Conservation (phyloP, 2,888 invertebrate genomes). For the Nomada ruficornis region DNA sequence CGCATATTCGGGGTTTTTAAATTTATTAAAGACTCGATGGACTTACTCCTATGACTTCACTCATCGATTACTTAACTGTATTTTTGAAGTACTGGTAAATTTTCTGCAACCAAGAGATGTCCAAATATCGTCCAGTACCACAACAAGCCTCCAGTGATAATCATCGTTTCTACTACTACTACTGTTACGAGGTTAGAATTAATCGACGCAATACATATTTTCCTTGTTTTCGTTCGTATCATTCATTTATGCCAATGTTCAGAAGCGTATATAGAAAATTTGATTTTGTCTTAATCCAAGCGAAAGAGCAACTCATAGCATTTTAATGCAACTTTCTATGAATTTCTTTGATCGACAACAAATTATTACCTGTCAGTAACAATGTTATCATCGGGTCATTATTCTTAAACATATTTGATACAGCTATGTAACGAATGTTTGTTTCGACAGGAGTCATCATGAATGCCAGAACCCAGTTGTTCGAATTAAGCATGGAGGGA, state of each 20-base stretch:
- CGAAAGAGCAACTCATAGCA: background rate
- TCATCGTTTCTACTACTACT: slow-evolving; percentile 57
- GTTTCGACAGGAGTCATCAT: slow-evolving; percentile 83
- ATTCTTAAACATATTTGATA: background rate
- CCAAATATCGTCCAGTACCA: slow-evolving; percentile 55
- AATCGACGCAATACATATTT: slow-evolving; percentile 46
- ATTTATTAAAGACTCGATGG: slow-evolving; percentile 36
- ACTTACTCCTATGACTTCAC: slow-evolving; percentile 49
- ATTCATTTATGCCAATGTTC: background rate
- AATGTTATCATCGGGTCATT: background rate
- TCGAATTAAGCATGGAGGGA: slow-evolving; percentile 94
- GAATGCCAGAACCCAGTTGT: slow-evolving; percentile 93
- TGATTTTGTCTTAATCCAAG: background rate
- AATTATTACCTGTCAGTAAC: background rate
- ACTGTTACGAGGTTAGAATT: slow-evolving; percentile 65
- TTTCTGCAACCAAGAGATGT: slow-evolving; percentile 61
- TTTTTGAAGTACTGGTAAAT: slow-evolving; percentile 50
- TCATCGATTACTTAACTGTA: slow-evolving; percentile 45
- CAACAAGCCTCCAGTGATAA: slow-evolving; percentile 61
- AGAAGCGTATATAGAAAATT: background rate
- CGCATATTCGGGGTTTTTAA: slow-evolving; percentile 19
- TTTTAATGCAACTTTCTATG: background rate
- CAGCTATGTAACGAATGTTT: background rate
- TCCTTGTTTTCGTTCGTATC: slow-evolving; percentile 32
- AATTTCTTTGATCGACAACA: background rate